Conservation (phyloP, 2,888 invertebrate genomes). For the Erebia ligea region DNA sequence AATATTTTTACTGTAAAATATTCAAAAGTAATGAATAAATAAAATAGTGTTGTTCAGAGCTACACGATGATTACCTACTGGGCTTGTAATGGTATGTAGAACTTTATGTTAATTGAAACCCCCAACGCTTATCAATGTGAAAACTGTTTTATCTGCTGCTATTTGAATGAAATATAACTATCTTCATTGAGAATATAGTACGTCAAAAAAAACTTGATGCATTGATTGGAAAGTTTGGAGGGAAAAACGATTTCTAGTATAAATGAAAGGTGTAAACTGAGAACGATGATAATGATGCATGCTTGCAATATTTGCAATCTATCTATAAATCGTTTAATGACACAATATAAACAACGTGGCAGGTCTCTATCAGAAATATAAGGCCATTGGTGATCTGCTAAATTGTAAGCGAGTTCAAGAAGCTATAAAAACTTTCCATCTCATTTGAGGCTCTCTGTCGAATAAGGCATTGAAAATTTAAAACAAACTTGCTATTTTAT, state of each 20-base stretch:
- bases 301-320: too few species aligned
- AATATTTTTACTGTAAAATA: neutral
- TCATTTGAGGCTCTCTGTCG: neutral
- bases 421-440: neutral
- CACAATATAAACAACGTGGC: too few species aligned
- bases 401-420: neutral
- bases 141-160: neutral
- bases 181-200: too few species aligned
- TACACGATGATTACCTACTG: neutral
- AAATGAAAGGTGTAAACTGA: too few species aligned
- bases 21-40: neutral
- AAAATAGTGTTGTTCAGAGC: neutral
- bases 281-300: too few species aligned
- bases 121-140: slow-evolving; percentile 3
- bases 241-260: too few species aligned
- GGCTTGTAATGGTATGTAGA: neutral
- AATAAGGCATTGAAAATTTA: neutral
- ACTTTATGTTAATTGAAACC: neutral
- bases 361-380: neutral
- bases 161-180: too few species aligned
- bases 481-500: neutral
- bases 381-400: neutral
- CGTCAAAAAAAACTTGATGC: too few species aligned
- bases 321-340: too few species aligned
- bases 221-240: too few species aligned